Conservation (phyloP, 1,140 invertebrate genomes). For the Pogonognathellus flavescens region DNA sequence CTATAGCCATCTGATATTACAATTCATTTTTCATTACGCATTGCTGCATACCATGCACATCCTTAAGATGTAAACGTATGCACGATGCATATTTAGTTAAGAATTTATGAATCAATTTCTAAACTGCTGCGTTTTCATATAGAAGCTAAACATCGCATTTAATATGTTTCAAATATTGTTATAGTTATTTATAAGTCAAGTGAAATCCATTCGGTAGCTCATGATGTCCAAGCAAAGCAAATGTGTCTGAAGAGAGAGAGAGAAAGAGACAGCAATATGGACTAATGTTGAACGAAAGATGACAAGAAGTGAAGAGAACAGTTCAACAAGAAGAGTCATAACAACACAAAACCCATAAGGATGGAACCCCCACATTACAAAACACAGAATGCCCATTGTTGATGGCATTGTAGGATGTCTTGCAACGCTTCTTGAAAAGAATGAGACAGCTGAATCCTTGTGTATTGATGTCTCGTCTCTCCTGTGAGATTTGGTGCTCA, state of each 20-base stretch:
- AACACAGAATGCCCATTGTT: slow-evolving; percentile 55
- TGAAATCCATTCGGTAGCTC: slow-evolving; percentile 8
- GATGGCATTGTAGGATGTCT: slow-evolving; percentile 51
- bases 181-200: slow-evolving; percentile 6
- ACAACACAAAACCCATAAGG: slow-evolving; percentile 17
- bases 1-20: too few relatives aligned
- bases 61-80: too few relatives aligned
- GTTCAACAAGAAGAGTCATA: slow-evolving; percentile 42
- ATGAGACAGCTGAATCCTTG: slow-evolving; percentile 65
- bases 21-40: too few relatives aligned
- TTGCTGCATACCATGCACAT: too few relatives aligned
- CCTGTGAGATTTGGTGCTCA: not conserved
- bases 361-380: slow-evolving; percentile 45
- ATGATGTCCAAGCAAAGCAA: not conserved
- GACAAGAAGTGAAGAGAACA: slow-evolving; percentile 46
- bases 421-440: slow-evolving; percentile 50
- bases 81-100: too few relatives aligned
- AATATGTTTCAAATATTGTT: too few relatives aligned
- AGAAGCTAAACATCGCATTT: too few relatives aligned
- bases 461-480: slow-evolving; percentile 14
- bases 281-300: slow-evolving; percentile 3
- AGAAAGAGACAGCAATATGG: not conserved
- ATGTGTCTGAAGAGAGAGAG: not conserved
- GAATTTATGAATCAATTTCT: too few relatives aligned
- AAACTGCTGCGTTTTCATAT: too few relatives aligned